Evolutionary conservation across 1,140 invertebrate species (phyloP), one percentile per base, ranked within the genome.

Genomic region (Drosophila obscura): DNA sequence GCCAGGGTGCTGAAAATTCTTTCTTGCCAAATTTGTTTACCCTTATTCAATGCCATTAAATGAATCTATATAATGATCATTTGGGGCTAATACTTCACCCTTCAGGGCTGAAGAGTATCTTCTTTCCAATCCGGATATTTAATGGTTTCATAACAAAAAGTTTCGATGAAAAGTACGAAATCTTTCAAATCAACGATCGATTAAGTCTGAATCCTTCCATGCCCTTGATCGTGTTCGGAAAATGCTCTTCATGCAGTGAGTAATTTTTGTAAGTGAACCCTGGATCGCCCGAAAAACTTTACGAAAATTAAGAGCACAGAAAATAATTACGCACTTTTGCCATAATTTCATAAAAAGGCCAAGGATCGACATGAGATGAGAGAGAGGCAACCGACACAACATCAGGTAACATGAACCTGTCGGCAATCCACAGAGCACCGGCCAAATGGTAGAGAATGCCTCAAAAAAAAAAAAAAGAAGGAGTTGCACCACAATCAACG

Each of bases 281-380:
- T 16, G 13, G 4, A 48, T 57, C 55, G 48, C 8, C 9, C 35
- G 13, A 13, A 60, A 56, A 61, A 51, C 28, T 65, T 50, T 68
- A 44, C 62, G 65, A 74, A 87, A 89, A 88, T 88, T 88, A 88
- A 88, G 83, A 88, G 83, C 84, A 89, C 80, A 89, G 35, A 83
- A 91, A 91, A 91, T 91, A 91, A 91, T 91, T 91, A 91, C 83
- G 84, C 85, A 91, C 72, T 91, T 67, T 90, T 90, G 85, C 90
- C 67, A 90, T 87, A 87, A 91, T 90, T 91, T 91, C 68, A 77
- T 77, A 39, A 85, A 80, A 73, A 63, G 72, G 53, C 62, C 52
- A 61, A 53, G 72, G 50, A 74, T 51, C 28, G 44, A 44, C 41
- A 58, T 9, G 31, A 35, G 31, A 35, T 35, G 31, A 35, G 31